Conservation (phyloP, 2,113 vertebrate species). For the Carassius carassius region DNA sequence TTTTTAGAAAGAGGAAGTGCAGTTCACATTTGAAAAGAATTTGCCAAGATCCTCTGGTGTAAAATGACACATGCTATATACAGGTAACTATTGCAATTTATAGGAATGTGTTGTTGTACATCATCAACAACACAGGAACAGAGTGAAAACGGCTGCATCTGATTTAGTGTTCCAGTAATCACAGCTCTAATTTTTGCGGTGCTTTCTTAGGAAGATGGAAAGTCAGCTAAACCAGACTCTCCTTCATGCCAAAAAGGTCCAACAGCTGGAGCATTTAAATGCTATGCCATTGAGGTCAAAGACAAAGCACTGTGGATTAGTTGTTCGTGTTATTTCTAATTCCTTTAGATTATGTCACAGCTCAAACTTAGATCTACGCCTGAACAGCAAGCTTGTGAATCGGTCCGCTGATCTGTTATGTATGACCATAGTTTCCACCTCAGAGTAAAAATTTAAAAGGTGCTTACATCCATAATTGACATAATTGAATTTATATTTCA, state of each 20-base stretch:
- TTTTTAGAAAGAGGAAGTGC: no score
- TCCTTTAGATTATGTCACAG: conserved; percentile 35
- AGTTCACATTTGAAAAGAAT: neutral
- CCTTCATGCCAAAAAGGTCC: conserved; percentile 15
- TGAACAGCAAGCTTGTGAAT: neutral
- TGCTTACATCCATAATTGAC: neutral
- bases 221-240: conserved; percentile 16
- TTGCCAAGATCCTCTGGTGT: neutral
- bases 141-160: conserved; percentile 7
- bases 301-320: conserved; percentile 59
- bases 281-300: conserved; percentile 16
- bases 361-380: neutral
- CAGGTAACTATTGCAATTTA: neutral
- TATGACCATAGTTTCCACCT: neutral
- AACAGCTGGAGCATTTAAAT: conserved; percentile 24
- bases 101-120: conserved; percentile 5
- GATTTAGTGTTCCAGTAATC: conserved; percentile 36
- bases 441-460: neutral
- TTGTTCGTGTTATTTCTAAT: conserved; percentile 61
- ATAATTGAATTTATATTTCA: neutral
- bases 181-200: conserved; percentile 35
- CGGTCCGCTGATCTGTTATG: neutral
- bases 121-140: neutral
- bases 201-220: conserved; percentile 26
- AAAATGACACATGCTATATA: neutral